phyloP scores from a whole-genome alignment of 2,113 vertebrate species.

The Pardalotus punctatus region DNA sequence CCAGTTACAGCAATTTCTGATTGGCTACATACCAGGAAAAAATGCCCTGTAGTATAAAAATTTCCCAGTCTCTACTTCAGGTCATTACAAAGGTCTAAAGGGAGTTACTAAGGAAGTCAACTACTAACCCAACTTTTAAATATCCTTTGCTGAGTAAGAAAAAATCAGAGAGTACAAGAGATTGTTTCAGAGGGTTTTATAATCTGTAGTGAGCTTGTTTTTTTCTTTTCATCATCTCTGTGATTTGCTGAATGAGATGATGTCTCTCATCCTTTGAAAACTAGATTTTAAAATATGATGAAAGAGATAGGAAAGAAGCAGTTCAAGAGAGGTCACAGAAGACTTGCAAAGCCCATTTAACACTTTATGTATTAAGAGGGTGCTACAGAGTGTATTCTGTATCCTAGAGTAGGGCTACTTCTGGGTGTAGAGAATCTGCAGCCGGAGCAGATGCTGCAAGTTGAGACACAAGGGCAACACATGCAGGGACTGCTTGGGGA shows the following conservation, averaged over 20 bases:
- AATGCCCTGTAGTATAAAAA: slow-evolving; percentile 12
- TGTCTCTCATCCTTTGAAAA: background rate
- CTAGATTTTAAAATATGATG: background rate
- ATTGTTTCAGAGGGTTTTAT: background rate
- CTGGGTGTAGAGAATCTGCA: background rate
- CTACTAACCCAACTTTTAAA: background rate
- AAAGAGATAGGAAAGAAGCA: background rate
- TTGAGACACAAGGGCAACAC: background rate
- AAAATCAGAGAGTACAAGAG: background rate
- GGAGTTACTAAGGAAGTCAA: background rate
- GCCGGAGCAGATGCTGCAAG: background rate
- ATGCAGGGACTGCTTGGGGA: background rate
- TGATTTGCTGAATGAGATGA: background rate
- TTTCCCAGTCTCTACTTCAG: slow-evolving; percentile 35
- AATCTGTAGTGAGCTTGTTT: background rate
- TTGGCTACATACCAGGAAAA: slow-evolving; percentile 46
- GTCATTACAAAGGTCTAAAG: slow-evolving; percentile 18
- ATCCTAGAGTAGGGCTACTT: background rate
- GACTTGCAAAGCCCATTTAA: background rate
- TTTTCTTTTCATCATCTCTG: background rate
- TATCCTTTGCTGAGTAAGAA: background rate
- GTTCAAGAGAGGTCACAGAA: background rate
- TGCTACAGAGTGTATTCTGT: background rate
- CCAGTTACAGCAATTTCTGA: slow-evolving; percentile 44
- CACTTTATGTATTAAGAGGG: background rate